Conservation (phyloP, 1,140 invertebrate genomes). For the Bombyx mandarina region DNA sequence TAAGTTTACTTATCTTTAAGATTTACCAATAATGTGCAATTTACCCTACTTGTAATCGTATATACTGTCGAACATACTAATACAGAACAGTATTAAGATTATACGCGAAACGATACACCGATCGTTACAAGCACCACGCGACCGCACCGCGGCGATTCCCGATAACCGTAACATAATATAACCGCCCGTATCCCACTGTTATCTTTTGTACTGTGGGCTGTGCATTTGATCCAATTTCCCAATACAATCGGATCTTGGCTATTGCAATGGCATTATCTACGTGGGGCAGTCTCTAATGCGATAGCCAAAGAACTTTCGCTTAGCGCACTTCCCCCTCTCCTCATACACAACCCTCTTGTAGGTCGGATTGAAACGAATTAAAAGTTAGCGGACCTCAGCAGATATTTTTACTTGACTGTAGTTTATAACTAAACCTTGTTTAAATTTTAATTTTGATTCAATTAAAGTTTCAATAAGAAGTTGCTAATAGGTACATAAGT, state of each 20-base stretch:
- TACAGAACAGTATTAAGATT: background rate
- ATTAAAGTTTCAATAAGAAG: no score
- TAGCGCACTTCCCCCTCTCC: slow-evolving; percentile 9
- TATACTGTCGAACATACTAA: slow-evolving; percentile 10
- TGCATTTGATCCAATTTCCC: slow-evolving; percentile 72
- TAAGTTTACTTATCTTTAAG: no score
- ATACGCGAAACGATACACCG: slow-evolving; percentile 11
- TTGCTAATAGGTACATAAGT: no score
- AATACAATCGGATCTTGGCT: slow-evolving; percentile 68
- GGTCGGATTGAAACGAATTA: no score
- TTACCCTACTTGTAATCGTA: background rate
- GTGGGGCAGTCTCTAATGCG: slow-evolving; percentile 51
- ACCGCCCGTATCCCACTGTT: slow-evolving; percentile 49
- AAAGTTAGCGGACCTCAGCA: no score
- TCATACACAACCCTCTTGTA: no score
- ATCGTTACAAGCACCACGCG: slow-evolving; percentile 26
- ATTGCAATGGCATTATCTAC: slow-evolving; percentile 66
- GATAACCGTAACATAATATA: slow-evolving; percentile 54
- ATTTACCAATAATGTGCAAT: background rate
- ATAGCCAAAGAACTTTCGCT: slow-evolving; percentile 42
- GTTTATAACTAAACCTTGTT: no score
- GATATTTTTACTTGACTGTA: no score
- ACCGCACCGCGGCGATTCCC: slow-evolving; percentile 22
- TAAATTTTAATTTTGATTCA: no score
- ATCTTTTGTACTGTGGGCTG: slow-evolving; percentile 63